These are phyloP conservation scores for Meiosimyza platycephala DNA, from an alignment of 2,888 invertebrate species.

Conservation along the genomic window DNA sequence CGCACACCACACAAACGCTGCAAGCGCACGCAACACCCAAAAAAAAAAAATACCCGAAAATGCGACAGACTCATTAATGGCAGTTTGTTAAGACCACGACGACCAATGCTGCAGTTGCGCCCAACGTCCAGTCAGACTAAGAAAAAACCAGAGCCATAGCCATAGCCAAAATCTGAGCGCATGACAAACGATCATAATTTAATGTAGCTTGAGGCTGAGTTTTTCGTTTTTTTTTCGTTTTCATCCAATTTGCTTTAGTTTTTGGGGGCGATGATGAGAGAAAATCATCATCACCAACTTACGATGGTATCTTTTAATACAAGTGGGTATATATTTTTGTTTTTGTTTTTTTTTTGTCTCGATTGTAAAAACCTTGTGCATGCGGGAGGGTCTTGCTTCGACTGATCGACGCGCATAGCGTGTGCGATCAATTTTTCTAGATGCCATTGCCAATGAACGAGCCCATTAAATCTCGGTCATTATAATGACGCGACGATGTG, in stretches of 20 bases:
- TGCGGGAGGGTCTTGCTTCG: slow-evolving; percentile 36
- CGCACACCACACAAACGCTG: slow-evolving; percentile 20
- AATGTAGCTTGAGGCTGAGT: slow-evolving; percentile 35
- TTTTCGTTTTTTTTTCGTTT: slow-evolving; percentile 1
- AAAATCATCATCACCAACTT: slow-evolving; percentile 36
- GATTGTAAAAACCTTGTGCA: slow-evolving; percentile 13
- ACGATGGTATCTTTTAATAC: background rate
- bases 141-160: background rate
- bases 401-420: slow-evolving; percentile 21
- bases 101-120: slow-evolving; percentile 6
- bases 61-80: too few relatives aligned
- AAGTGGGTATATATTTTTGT: slow-evolving; percentile 8
- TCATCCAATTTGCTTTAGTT: background rate
- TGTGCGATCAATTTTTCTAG: slow-evolving; percentile 37
- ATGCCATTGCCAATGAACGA: slow-evolving; percentile 38
- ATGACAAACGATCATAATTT: slow-evolving; percentile 49
- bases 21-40: slow-evolving; percentile 42
- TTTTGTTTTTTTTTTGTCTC: background rate
- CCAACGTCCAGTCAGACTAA: background rate
- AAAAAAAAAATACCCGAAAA: slow-evolving; percentile 22
- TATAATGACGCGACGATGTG: slow-evolving; percentile 28
- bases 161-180: slow-evolving; percentile 31
- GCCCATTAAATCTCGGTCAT: slow-evolving; percentile 41
- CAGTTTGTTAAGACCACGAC: slow-evolving; percentile 29
- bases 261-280: slow-evolving; percentile 37